Evolutionary conservation across 2,888 invertebrate genomes (phyloP).

Genomic region (Oligia latruncula): DNA sequence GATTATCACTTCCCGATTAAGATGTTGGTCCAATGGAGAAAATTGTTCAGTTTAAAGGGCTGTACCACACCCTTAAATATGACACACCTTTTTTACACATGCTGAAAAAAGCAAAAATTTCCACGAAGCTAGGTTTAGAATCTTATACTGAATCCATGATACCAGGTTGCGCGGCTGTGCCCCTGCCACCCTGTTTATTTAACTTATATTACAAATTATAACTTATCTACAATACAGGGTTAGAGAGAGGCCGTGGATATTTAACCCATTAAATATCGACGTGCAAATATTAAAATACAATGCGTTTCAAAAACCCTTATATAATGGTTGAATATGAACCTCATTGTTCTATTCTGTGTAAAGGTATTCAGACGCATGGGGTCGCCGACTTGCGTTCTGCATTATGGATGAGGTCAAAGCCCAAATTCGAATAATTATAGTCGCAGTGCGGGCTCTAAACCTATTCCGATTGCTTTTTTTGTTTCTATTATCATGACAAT

Average conservation of each 20-base stretch:
- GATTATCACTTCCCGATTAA: too few species aligned
- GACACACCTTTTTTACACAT: neutral
- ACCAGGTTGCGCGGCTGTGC: neutral
- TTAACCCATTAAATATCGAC: neutral
- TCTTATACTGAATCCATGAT: neutral
- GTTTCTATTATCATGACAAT: constrained; percentile 41
- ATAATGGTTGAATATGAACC: constrained; percentile 61
- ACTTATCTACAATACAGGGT: neutral
- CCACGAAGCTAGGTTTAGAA: neutral
- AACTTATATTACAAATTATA: neutral
- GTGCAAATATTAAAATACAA: constrained; percentile 37
- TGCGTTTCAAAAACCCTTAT: constrained; percentile 51
- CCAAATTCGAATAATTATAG: constrained; percentile 75
- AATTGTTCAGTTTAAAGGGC: too few species aligned
- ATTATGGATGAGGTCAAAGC: constrained; percentile 86
- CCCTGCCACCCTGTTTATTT: neutral
- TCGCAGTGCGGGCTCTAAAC: constrained; percentile 69
- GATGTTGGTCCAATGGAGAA: too few species aligned
- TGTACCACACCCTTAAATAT: too few species aligned
- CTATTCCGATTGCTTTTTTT: constrained; percentile 62
- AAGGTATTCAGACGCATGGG: constrained; percentile 71
- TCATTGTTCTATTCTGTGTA: constrained; percentile 69
- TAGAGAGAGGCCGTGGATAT: neutral
- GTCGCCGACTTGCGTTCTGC: constrained; percentile 75
- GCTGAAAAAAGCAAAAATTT: neutral